These are phyloP conservation scores for Xyrauchen texanus DNA, from an alignment of 2,113 vertebrate genomes.

Conservation along the genomic window DNA sequence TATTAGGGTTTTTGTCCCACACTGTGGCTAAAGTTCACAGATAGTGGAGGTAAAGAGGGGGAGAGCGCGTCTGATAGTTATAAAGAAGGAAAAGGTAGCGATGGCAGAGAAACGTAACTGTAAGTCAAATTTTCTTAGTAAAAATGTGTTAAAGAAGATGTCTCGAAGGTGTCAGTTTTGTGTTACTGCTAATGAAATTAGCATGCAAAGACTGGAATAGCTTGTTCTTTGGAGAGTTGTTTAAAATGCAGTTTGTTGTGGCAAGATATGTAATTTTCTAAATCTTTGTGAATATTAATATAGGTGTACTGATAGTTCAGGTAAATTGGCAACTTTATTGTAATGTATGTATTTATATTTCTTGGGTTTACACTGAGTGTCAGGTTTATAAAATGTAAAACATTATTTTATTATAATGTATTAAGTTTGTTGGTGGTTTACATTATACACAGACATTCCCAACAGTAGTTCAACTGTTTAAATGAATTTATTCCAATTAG, in stretches of 20 bases:
- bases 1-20: conserved; percentile 65
- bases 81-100: conserved; percentile 38
- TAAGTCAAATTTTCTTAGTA: conserved; percentile 54
- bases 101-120: conserved; percentile 67
- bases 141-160: conserved; percentile 5
- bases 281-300: conserved; percentile 7
- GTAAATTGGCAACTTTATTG: not conserved
- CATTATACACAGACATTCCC: not conserved
- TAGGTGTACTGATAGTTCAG: not conserved
- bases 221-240: not conserved
- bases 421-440: not conserved
- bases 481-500: not conserved
- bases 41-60: conserved; percentile 4
- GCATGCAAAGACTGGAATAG: conserved; percentile 4
- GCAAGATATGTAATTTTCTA: conserved; percentile 62
- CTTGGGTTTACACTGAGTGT: not conserved
- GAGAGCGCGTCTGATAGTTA: conserved; percentile 46
- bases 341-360: not conserved
- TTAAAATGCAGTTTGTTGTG: conserved; percentile 41
- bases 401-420: not conserved
- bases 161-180: not conserved
- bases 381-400: not conserved
- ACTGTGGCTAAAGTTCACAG: conserved; percentile 57
- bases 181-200: not conserved
- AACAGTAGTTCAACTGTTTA: too few species aligned